These are phyloP conservation scores for Cladorhizidae sp. DNA, from an alignment of 37 sponge, comb jelly and placozoan species.

Conservation along the genomic window DNA sequence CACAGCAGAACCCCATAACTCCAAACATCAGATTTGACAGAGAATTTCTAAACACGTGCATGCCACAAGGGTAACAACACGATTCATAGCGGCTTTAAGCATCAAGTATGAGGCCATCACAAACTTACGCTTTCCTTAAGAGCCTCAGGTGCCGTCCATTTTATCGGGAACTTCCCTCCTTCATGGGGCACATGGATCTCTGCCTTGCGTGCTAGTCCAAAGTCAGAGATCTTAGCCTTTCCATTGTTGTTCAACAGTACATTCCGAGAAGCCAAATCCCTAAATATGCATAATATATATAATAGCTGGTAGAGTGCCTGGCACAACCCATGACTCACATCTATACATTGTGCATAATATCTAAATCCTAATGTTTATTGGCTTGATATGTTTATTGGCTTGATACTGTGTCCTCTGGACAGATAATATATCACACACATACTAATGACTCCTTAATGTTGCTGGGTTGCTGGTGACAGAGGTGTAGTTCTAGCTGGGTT, in stretches of 20 bases:
- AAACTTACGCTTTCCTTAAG: constrained; percentile 77
- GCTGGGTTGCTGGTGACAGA: no score
- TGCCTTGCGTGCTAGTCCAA: constrained; percentile 64
- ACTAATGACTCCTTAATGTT: no score
- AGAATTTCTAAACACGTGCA: constrained; percentile 67
- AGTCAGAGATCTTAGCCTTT: constrained; percentile 81
- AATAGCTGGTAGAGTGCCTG: not conserved
- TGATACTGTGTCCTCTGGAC: no score
- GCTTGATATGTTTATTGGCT: no score
- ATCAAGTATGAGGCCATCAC: not conserved
- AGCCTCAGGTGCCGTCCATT: constrained; percentile 91
- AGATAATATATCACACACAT: no score
- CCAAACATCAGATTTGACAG: constrained; percentile 88
- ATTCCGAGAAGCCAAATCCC: constrained; percentile 77
- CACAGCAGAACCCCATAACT: constrained; percentile 89
- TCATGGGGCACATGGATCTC: constrained; percentile 74
- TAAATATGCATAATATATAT: not conserved
- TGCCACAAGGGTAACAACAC: not conserved
- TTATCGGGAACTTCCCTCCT: constrained; percentile 83
- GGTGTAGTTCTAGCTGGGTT: no score
- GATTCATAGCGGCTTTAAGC: not conserved
- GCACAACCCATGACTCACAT: no score
- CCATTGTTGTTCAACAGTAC: constrained; percentile 74
- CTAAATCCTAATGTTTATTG: no score
- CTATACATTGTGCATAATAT: no score